Evolutionary conservation across 2,888 invertebrate genomes (phyloP).

Genomic region (Deroplatys truncata): DNA sequence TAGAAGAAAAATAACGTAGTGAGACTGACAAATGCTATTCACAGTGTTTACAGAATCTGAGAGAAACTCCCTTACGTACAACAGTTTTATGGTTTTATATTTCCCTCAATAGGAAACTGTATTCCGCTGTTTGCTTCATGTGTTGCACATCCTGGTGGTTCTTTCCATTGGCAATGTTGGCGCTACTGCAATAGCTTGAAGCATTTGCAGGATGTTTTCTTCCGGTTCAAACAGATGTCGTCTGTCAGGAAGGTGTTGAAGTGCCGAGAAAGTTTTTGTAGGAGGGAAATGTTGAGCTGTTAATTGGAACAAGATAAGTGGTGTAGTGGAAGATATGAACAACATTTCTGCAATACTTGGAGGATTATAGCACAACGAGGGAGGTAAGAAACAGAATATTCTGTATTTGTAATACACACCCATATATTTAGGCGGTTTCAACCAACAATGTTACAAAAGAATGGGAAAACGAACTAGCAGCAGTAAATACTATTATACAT

Average conservation of each 20-base stretch:
- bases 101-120: not conserved
- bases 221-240: not conserved
- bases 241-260: not conserved
- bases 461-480: no score
- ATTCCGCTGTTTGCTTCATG: not conserved
- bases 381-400: not conserved
- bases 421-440: not conserved
- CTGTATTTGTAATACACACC: not conserved
- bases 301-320: not conserved
- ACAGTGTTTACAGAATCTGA: no score
- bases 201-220: not conserved
- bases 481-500: no score
- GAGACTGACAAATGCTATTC: no score
- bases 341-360: not conserved
- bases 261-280: not conserved
- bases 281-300: not conserved
- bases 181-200: not conserved
- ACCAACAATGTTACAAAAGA: no score
- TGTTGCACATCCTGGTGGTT: not conserved
- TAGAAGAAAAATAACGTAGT: no score
- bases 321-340: not conserved
- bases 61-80: no score
- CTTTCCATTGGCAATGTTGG: not conserved
- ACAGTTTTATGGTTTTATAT: not conserved
- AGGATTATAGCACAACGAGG: not conserved